phyloP scores from a whole-genome alignment of 2,113 vertebrate genomes.

The Ia io region DNA sequence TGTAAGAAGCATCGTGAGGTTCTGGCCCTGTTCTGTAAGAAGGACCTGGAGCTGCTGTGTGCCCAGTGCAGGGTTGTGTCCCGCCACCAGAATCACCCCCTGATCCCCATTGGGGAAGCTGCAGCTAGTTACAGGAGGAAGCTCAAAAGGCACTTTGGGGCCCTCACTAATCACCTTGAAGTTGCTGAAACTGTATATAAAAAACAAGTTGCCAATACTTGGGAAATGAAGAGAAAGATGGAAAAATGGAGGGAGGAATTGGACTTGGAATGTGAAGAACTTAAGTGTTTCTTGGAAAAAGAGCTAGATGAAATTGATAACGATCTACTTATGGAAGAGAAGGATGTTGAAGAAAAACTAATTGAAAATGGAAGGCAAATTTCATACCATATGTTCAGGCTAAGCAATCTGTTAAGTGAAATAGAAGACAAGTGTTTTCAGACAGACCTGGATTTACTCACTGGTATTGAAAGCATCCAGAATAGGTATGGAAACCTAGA shows the following conservation, averaged over 20 bases:
- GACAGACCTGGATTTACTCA: background rate
- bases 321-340: background rate
- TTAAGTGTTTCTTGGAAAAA: background rate
- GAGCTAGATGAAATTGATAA: background rate
- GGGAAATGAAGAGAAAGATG: background rate
- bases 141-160: background rate
- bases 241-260: background rate
- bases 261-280: background rate
- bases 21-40: background rate
- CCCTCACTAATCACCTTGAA: background rate
- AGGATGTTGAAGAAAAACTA: background rate
- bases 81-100: background rate
- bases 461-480: background rate
- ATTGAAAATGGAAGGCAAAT: background rate
- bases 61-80: background rate
- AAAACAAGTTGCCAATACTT: background rate
- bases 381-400: background rate
- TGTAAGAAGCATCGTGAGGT: background rate
- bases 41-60: constrained; percentile 29
- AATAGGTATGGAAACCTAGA: background rate
- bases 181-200: background rate
- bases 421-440: background rate
- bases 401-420: background rate
- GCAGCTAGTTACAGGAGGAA: background rate
- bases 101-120: background rate